phyloP scores from a whole-genome alignment of 1,140 invertebrate species.

The Nebria ingens region DNA sequence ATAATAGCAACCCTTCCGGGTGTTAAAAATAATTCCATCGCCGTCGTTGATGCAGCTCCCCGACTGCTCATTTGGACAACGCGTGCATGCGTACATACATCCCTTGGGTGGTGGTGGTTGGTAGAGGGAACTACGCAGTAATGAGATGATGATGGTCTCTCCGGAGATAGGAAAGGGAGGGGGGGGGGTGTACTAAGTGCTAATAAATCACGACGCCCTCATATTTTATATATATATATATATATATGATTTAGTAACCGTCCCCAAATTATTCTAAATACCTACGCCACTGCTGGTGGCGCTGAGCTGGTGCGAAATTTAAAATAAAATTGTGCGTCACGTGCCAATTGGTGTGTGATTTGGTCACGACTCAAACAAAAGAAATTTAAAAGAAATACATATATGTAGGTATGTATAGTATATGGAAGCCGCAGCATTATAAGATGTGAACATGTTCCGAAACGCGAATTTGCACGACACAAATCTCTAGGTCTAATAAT shows the following conservation, averaged over 20 bases:
- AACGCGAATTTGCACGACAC: no score
- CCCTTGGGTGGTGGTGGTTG: background rate
- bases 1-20: constrained; percentile 5
- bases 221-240: constrained; percentile 8
- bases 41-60: no score
- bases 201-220: constrained; percentile 4
- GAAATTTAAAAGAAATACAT: background rate
- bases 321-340: background rate
- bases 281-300: background rate
- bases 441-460: no score
- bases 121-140: background rate
- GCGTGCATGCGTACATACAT: background rate
- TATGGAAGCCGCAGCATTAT: background rate
- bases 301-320: constrained; percentile 1
- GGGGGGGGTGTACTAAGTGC: constrained; percentile 2
- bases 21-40: constrained; percentile 4
- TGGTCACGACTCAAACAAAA: background rate
- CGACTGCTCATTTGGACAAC: background rate
- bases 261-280: background rate
- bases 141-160: constrained; percentile 9
- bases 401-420: background rate
- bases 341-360: no score
- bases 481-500: no score
- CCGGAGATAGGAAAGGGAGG: no score
- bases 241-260: background rate